Percentiles rank a stretch among this genome's conserved stretches.
Evolutionary conservation across 2,888 invertebrate species (phyloP).

Genomic region (Chalcis sispes): DNA sequence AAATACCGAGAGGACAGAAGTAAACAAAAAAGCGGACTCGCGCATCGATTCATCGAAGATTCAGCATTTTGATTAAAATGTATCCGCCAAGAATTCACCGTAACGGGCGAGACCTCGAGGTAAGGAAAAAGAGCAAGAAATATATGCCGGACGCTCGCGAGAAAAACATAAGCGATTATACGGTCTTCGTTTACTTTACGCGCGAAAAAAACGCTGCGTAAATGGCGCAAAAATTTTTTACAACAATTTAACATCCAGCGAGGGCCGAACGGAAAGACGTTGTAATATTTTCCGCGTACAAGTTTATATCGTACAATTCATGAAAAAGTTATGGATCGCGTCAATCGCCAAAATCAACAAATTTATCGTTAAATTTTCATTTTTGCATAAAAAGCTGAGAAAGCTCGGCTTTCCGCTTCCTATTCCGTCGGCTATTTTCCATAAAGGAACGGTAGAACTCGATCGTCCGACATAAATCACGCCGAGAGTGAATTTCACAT

Average conservation of each 20-base stretch:
- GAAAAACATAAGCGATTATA: no score
- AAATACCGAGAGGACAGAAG: not conserved
- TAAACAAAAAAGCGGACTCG: not conserved
- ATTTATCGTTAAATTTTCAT: not conserved
- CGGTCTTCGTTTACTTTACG: no score
- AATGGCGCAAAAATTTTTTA: no score
- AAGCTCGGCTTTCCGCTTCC: not conserved
- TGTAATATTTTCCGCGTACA: no score
- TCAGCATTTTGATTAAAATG: conserved; percentile 23
- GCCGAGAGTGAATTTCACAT: conserved; percentile 15
- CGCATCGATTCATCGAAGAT: conserved; percentile 12
- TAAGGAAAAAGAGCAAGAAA: not conserved
- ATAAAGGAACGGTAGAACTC: no score
- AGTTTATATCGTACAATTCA: no score
- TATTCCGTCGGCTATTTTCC: no score
- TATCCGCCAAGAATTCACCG: conserved; percentile 34
- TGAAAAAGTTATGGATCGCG: no score
- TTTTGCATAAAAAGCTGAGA: not conserved
- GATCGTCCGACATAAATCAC: conserved; percentile 26
- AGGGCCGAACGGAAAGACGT: no score
- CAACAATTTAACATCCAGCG: no score
- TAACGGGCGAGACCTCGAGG: not conserved
- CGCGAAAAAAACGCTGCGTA: no score
- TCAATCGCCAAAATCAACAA: not conserved
- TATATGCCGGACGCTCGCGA: not conserved